Percentiles rank a stretch among this genome's conserved stretches.
These are phyloP conservation scores for Conus ventricosus DNA, from an alignment of 1,140 invertebrate genomes.

Conservation along the genomic window DNA sequence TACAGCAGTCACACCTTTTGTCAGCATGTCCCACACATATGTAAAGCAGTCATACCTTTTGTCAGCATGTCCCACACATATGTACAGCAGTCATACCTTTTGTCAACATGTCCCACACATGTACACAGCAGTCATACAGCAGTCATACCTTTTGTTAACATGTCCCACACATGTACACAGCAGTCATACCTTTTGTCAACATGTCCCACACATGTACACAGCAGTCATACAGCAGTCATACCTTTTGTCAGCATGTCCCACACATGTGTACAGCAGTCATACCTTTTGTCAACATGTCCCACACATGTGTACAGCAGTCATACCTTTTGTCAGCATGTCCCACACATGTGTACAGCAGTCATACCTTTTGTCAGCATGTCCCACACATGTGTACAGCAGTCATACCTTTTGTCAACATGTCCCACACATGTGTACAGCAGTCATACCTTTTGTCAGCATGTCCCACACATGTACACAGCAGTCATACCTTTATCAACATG, in stretches of 20 bases:
- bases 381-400: conserved; percentile 68
- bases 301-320: conserved; percentile 66
- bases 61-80: conserved; percentile 66
- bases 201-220: conserved; percentile 68
- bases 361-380: conserved; percentile 64
- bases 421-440: conserved; percentile 67
- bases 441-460: conserved; percentile 66
- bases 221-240: conserved; percentile 56
- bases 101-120: conserved; percentile 65
- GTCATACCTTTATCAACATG: conserved; percentile 66
- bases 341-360: conserved; percentile 68
- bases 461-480: conserved; percentile 68
- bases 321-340: conserved; percentile 66
- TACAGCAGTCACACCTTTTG: conserved; percentile 68
- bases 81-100: conserved; percentile 69
- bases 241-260: conserved; percentile 67
- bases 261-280: conserved; percentile 65
- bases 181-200: conserved; percentile 67
- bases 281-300: conserved; percentile 67
- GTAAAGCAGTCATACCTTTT: conserved; percentile 54
- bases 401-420: conserved; percentile 65
- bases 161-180: conserved; percentile 67
- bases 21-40: conserved; percentile 66
- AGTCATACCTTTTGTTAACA: conserved; percentile 59
- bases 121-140: conserved; percentile 61